These are phyloP conservation scores for Pseudorhiza aurosa DNA, from an alignment of 30 jellyfish, hydroid and myxozoan genomes.

Conservation along the genomic window DNA sequence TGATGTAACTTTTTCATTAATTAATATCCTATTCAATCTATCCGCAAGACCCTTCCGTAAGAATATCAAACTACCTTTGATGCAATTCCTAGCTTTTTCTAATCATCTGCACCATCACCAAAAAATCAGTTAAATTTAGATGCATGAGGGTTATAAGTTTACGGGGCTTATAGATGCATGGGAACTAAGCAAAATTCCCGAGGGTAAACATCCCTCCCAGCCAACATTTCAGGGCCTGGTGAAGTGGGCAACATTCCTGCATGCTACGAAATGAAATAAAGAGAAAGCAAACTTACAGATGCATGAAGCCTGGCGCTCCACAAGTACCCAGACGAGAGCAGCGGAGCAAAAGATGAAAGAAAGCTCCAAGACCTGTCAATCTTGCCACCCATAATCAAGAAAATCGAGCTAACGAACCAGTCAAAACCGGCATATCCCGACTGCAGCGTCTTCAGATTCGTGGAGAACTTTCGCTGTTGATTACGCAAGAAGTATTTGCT, in stretches of 20 bases:
- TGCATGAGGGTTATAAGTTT: no score
- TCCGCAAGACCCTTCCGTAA: no score
- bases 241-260: background rate
- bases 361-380: constrained; percentile 44
- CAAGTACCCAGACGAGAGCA: constrained; percentile 61
- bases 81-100: no score
- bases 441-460: constrained; percentile 50
- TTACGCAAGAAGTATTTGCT: constrained; percentile 41
- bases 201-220: no score
- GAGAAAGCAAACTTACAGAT: constrained; percentile 58
- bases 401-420: constrained; percentile 76
- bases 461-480: constrained; percentile 49
- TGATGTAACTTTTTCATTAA: no score
- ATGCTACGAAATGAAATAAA: background rate
- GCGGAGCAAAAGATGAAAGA: constrained; percentile 45
- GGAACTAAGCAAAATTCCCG: no score
- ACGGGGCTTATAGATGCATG: no score
- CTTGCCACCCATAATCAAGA: constrained; percentile 65
- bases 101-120: no score
- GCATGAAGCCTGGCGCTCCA: constrained; percentile 74
- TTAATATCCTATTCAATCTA: no score
- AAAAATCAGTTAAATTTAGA: no score
- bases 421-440: constrained; percentile 76
- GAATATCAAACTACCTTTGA: no score
- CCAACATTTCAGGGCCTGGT: no score